These are phyloP conservation scores for Nixonia krombeini DNA, from an alignment of 1,140 invertebrate genomes.

Conservation along the genomic window DNA sequence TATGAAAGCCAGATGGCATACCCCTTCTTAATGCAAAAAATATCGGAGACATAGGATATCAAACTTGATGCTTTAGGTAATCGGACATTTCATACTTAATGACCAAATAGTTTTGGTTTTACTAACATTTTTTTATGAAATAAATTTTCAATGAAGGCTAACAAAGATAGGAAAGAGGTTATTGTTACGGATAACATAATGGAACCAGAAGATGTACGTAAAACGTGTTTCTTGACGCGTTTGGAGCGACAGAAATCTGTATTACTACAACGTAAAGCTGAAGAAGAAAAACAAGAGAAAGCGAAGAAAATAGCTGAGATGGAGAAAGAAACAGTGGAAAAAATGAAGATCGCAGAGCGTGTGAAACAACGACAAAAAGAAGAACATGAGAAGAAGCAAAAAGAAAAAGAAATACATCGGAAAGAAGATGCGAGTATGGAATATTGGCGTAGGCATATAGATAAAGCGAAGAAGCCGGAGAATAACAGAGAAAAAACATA, in stretches of 20 bases:
- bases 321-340: neutral
- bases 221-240: neutral
- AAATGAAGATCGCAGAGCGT: neutral
- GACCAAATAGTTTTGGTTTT: too few relatives aligned
- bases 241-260: neutral
- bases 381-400: slow-evolving; percentile 21
- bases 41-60: too few relatives aligned
- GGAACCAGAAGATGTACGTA: too few relatives aligned
- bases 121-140: too few relatives aligned
- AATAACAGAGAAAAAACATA: neutral
- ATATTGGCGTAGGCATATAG: neutral
- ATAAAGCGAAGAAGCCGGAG: neutral
- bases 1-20: too few relatives aligned
- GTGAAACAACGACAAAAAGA: slow-evolving; percentile 27
- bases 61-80: too few relatives aligned
- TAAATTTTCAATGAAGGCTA: too few relatives aligned
- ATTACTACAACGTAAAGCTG: neutral
- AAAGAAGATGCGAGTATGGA: neutral
- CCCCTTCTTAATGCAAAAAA: too few relatives aligned
- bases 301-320: neutral
- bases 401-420: slow-evolving; percentile 24
- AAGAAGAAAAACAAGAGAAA: neutral
- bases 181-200: too few relatives aligned
- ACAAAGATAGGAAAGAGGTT: too few relatives aligned
- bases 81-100: too few relatives aligned